Conservation (phyloP, 2,113 vertebrate genomes). For the Sinocyclocheilus anshuiensis region DNA sequence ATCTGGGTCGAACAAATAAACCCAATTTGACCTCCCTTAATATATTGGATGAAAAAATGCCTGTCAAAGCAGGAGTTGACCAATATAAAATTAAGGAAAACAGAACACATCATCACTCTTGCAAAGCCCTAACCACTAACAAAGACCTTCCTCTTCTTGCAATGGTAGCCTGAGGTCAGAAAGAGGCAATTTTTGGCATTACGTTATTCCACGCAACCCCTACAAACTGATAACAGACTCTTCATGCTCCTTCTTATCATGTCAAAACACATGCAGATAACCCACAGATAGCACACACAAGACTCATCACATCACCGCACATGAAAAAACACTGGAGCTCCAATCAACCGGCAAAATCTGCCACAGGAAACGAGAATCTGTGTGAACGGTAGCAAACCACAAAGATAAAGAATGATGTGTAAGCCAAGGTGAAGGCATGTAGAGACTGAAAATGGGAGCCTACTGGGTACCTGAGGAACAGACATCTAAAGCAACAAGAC, state of each 20-base stretch:
- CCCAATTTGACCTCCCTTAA: neutral
- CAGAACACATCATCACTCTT: constrained; percentile 23
- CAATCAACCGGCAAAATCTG: constrained; percentile 38
- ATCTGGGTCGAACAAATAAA: neutral
- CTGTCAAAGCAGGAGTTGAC: constrained; percentile 11
- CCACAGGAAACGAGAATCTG: constrained; percentile 13
- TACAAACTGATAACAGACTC: constrained; percentile 47
- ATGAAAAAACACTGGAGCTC: constrained; percentile 3
- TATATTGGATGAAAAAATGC: constrained; percentile 1
- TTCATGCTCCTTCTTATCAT: constrained; percentile 49
- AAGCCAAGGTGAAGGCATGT: neutral
- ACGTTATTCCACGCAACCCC: constrained; percentile 40
- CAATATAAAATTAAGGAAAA: constrained; percentile 32
- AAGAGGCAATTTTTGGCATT: constrained; percentile 47
- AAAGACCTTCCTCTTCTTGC: constrained; percentile 35
- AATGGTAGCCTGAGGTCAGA: constrained; percentile 26
- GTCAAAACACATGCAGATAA: constrained; percentile 52
- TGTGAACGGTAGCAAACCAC: neutral
- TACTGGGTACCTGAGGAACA: neutral
- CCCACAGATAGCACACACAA: constrained; percentile 44
- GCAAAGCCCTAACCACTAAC: constrained; percentile 17
- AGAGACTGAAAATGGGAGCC: neutral
- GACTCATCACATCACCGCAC: neutral
- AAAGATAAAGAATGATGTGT: neutral
- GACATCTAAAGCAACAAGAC: neutral